Percentiles rank a stretch among this genome's conserved stretches.
Conservation (phyloP, 2,888 invertebrate species). For the Harpalus rubripes region DNA sequence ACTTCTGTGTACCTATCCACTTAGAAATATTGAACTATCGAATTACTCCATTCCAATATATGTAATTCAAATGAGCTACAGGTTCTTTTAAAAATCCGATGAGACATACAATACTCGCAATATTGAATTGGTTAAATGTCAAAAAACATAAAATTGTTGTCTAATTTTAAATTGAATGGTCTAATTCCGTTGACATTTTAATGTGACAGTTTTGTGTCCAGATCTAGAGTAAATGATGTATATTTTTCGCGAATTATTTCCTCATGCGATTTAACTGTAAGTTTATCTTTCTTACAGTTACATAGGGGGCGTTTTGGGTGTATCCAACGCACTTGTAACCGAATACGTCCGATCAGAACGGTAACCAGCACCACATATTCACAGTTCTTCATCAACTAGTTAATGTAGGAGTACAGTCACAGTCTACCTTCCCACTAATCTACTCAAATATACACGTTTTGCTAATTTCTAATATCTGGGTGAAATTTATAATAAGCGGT, state of each 20-base stretch:
- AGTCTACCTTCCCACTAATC: neutral
- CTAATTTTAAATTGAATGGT: too few species aligned
- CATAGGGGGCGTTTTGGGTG: conserved; percentile 27
- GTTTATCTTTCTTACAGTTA: conserved; percentile 22
- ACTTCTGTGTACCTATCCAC: too few species aligned
- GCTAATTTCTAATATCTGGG: neutral
- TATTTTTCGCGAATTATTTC: neutral
- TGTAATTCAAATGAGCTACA: too few species aligned
- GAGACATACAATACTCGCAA: too few species aligned
- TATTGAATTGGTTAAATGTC: too few species aligned
- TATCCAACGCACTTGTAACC: conserved; percentile 23
- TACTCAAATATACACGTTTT: neutral
- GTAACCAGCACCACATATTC: neutral
- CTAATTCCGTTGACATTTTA: too few species aligned
- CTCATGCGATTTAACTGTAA: conserved; percentile 13
- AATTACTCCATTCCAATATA: too few species aligned
- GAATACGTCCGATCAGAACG: conserved; percentile 13
- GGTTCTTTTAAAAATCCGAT: too few species aligned
- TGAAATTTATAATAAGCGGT: neutral
- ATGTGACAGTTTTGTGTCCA: too few species aligned
- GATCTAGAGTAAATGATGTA: too few species aligned
- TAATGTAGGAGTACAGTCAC: neutral
- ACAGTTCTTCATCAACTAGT: neutral
- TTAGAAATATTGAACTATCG: too few species aligned
- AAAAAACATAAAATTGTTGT: too few species aligned